Evolutionary conservation across 1,140 invertebrate genomes (phyloP).

Genomic region (Heliconius melpomene): DNA sequence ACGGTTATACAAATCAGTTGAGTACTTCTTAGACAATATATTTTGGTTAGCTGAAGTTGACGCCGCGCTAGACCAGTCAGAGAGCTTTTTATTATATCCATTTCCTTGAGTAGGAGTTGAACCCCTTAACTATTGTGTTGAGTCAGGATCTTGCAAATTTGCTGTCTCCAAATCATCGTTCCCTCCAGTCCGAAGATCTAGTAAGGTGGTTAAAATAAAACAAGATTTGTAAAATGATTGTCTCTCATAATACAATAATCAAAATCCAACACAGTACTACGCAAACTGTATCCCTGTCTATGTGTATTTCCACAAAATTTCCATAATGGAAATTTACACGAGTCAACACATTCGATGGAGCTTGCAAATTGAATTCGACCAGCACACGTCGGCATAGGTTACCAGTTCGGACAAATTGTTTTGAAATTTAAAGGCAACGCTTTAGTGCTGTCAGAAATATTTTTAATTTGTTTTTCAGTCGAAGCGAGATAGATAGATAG

Average conservation of each 20-base stretch:
- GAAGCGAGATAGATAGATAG: neutral
- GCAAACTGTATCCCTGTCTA: neutral
- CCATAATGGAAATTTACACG: conserved; percentile 28
- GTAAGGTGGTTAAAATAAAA: neutral
- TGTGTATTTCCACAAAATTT: conserved; percentile 18
- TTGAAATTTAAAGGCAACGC: neutral
- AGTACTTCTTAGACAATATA: too few species aligned
- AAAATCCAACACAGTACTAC: neutral
- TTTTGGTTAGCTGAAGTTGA: too few species aligned
- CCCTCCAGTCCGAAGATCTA: neutral
- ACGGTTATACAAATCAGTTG: too few species aligned
- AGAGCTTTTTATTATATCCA: too few species aligned
- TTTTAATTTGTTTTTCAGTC: neutral
- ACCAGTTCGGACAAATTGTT: conserved; percentile 11
- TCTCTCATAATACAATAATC: neutral
- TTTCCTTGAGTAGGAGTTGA: too few species aligned
- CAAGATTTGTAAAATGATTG: neutral
- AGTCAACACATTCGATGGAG: conserved; percentile 19
- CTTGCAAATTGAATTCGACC: conserved; percentile 23
- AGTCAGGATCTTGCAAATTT: too few species aligned
- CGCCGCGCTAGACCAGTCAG: too few species aligned
- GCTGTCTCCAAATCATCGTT: neutral
- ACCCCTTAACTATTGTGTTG: too few species aligned
- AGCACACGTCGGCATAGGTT: neutral
- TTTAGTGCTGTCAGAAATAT: neutral